Conservation (phyloP, 1,140 invertebrate species). For the Zaprionus africanus region DNA sequence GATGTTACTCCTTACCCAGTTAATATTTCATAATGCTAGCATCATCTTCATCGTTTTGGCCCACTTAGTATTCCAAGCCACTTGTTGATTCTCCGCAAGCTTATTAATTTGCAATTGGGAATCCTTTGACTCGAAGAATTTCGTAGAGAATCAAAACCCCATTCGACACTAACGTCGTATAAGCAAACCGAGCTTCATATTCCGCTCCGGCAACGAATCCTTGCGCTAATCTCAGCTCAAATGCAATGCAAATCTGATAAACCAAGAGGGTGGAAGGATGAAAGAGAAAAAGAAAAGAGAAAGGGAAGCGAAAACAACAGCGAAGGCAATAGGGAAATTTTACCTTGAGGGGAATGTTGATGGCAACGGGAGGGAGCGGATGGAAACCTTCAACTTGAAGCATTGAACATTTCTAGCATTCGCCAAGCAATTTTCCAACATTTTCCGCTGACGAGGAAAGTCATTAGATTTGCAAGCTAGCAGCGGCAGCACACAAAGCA, state of each 20-base stretch:
- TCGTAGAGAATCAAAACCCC: constrained; percentile 56
- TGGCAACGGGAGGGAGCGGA: not conserved
- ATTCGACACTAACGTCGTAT: constrained; percentile 56
- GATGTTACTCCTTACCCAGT: too few relatives aligned
- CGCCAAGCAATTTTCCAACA: constrained; percentile 73
- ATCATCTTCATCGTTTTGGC: not conserved
- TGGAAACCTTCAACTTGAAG: constrained; percentile 44
- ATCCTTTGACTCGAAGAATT: constrained; percentile 42
- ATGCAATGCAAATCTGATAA: constrained; percentile 80
- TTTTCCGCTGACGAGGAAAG: constrained; percentile 83
- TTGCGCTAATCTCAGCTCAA: constrained; percentile 74
- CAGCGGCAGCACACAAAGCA: constrained; percentile 50
- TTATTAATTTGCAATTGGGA: constrained; percentile 69
- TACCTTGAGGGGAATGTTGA: constrained; percentile 17
- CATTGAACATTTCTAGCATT: constrained; percentile 61
- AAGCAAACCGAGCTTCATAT: constrained; percentile 35
- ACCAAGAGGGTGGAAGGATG: constrained; percentile 3
- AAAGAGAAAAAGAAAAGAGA: not conserved
- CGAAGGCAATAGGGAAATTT: constrained; percentile 23
- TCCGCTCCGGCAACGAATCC: constrained; percentile 25
- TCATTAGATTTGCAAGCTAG: constrained; percentile 79
- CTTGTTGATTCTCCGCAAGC: constrained; percentile 26
- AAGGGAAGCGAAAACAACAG: constrained; percentile 25
- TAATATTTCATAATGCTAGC: not conserved
- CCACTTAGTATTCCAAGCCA: not conserved